phyloP scores from a whole-genome alignment of 2,797 vertebrate species.

The Hoplostethus mediterraneus region DNA sequence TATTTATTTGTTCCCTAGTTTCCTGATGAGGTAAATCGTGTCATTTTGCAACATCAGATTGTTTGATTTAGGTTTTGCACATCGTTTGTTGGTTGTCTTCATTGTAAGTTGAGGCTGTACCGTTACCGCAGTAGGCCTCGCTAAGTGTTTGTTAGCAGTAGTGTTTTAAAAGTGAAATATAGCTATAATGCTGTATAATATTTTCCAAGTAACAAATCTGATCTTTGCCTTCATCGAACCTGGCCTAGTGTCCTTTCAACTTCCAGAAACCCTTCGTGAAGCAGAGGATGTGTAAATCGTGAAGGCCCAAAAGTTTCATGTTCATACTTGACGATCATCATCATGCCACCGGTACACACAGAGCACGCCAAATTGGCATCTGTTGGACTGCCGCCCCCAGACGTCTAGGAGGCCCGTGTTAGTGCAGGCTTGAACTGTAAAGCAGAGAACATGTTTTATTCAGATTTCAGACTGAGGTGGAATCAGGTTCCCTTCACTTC shows the following conservation, averaged over 20 bases:
- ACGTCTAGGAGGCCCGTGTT: slow-evolving; percentile 53
- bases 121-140: too few relatives aligned
- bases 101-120: too few relatives aligned
- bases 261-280: slow-evolving; percentile 1
- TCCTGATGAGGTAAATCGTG: too few relatives aligned
- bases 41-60: too few relatives aligned
- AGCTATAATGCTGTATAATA: too few relatives aligned
- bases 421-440: slow-evolving; percentile 70
- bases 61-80: too few relatives aligned
- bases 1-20: too few relatives aligned
- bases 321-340: slow-evolving; percentile 38
- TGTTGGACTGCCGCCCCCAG: slow-evolving; percentile 44
- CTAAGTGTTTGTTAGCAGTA: too few relatives aligned
- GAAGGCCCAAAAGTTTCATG: slow-evolving; percentile 17
- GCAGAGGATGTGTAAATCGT: neutral
- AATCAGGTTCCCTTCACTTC: slow-evolving; percentile 68
- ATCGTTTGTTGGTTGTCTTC: too few relatives aligned
- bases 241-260: slow-evolving; percentile 9
- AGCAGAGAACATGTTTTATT: slow-evolving; percentile 77
- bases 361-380: slow-evolving; percentile 44
- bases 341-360: slow-evolving; percentile 40
- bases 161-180: too few relatives aligned
- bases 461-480: slow-evolving; percentile 73
- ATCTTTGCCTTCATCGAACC: slow-evolving; percentile 14
- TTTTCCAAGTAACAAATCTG: neutral